phyloP scores from a whole-genome alignment of 2,113 vertebrate species.

The Chaetops frenatus region DNA sequence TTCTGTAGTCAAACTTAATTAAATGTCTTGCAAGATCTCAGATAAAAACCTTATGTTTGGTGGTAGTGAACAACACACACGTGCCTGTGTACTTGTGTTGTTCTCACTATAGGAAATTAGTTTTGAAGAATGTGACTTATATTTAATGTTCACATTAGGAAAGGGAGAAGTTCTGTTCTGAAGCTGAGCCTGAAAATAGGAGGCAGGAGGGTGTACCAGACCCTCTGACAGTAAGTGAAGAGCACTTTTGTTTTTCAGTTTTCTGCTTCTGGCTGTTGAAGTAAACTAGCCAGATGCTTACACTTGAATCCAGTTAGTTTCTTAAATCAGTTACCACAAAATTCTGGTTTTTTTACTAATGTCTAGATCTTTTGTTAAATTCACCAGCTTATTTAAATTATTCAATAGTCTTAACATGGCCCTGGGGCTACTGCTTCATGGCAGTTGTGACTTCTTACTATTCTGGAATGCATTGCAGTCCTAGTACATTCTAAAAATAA shows the following conservation, averaged over 20 bases:
- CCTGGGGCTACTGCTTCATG: conserved; percentile 28
- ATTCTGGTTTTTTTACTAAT: background rate
- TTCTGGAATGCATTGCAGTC: conserved; percentile 24
- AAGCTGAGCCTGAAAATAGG: background rate
- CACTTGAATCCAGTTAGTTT: conserved; percentile 11
- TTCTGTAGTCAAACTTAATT: background rate
- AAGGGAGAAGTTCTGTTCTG: background rate
- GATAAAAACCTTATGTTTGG: conserved; percentile 20
- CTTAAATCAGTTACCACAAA: background rate
- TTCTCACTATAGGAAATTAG: background rate
- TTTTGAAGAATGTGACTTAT: background rate
- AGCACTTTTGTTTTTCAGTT: background rate
- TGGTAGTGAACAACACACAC: background rate
- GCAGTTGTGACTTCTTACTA: conserved; percentile 22
- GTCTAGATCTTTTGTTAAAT: conserved; percentile 2
- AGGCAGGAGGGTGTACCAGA: background rate
- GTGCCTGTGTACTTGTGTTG: background rate
- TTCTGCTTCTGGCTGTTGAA: background rate
- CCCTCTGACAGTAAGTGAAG: background rate
- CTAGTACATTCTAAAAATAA: conserved; percentile 50
- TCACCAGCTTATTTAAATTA: background rate
- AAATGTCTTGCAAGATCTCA: background rate
- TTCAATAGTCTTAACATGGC: background rate
- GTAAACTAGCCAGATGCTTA: conserved; percentile 1
- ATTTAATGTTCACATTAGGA: background rate